Evolutionary conservation across 2,888 invertebrate species (phyloP).

Genomic region (Caenorhabditis macrosperma): DNA sequence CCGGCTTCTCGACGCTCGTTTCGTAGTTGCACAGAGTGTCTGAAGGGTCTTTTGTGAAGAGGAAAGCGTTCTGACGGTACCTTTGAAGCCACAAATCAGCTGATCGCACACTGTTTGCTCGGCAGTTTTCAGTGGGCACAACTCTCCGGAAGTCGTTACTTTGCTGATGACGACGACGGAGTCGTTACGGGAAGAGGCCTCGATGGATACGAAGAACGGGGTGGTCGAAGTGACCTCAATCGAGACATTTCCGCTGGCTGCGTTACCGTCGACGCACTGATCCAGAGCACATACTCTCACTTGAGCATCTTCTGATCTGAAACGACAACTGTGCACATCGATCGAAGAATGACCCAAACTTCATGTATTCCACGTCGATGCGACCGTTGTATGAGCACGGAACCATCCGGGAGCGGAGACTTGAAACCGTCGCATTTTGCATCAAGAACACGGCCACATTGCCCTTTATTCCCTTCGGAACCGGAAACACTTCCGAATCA

Average conservation of each 20-base stretch:
- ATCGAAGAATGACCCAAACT: conserved; percentile 32
- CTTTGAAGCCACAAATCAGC: conserved; percentile 72
- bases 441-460: conserved; percentile 69
- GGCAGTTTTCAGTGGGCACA: conserved; percentile 73
- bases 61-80: neutral
- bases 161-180: conserved; percentile 70
- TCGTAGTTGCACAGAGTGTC: conserved; percentile 63
- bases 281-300: conserved; percentile 67
- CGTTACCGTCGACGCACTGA: conserved; percentile 65
- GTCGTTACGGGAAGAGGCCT: conserved; percentile 61
- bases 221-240: conserved; percentile 61
- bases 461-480: conserved; percentile 64
- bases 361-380: conserved; percentile 65
- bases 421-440: conserved; percentile 52
- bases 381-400: conserved; percentile 65
- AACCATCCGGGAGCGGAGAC: conserved; percentile 63
- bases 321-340: neutral
- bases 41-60: conserved; percentile 15
- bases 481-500: conserved; percentile 63
- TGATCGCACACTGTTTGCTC: conserved; percentile 76
- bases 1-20: conserved; percentile 57
- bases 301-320: conserved; percentile 67
- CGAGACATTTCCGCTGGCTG: conserved; percentile 53
- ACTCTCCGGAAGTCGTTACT: conserved; percentile 69
- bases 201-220: conserved; percentile 66